Percentiles rank a stretch among this genome's conserved stretches.
Conservation (phyloP, 2,797 vertebrate species). For the Phaenicophaeus curvirostris region DNA sequence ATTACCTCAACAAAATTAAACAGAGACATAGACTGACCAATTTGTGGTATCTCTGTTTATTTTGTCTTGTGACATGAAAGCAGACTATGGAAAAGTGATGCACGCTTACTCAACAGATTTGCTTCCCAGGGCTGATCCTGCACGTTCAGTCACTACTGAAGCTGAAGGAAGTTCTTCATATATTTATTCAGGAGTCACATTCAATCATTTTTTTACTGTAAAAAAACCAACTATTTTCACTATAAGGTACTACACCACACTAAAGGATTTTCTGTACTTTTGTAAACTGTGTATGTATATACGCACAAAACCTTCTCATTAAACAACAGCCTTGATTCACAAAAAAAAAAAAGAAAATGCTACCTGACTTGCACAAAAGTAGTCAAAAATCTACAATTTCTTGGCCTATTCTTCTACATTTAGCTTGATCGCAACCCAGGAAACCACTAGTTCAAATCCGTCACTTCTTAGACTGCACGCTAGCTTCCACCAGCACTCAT, state of each 20-base stretch:
- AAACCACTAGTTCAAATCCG: background rate
- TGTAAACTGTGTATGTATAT: background rate
- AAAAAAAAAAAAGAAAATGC: background rate
- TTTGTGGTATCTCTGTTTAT: conserved; percentile 53
- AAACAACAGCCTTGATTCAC: background rate
- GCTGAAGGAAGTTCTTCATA: background rate
- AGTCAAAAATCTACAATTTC: background rate
- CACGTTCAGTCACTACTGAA: background rate
- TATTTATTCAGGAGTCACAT: background rate
- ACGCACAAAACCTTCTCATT: background rate
- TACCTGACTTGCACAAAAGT: background rate
- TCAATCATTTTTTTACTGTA: background rate
- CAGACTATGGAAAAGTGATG: background rate
- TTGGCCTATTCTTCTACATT: background rate
- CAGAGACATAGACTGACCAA: conserved; percentile 8
- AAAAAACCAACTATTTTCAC: background rate
- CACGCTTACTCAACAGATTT: background rate
- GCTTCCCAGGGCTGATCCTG: background rate
- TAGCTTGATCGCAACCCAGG: background rate
- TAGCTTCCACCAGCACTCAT: background rate
- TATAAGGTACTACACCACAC: background rate
- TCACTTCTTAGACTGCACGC: background rate
- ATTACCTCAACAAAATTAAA: conserved; percentile 51
- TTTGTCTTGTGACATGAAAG: conserved; percentile 45
- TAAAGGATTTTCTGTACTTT: background rate